Evolutionary conservation across 1,140 invertebrate genomes (phyloP).

Genomic region (Ditylenchus dipsaci): DNA sequence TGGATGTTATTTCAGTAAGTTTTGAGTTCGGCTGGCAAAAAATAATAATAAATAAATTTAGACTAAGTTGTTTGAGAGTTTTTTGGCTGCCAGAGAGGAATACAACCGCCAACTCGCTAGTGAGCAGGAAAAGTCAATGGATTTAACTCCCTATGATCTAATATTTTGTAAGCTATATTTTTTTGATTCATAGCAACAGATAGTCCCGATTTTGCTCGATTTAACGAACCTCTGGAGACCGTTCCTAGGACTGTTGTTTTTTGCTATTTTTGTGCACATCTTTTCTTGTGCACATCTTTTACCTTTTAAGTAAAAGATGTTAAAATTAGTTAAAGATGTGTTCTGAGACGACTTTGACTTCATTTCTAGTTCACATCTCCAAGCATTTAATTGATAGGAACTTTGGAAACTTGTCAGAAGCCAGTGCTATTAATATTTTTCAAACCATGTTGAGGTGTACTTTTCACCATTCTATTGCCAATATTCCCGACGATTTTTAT

Average conservation of each 20-base stretch:
- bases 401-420: constrained; percentile 16
- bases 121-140: constrained; percentile 8
- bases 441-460: constrained; percentile 13
- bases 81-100: constrained; percentile 21
- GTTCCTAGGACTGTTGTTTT: no score
- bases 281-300: not conserved
- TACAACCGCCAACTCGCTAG: constrained; percentile 3
- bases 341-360: not conserved
- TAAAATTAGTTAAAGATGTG: not conserved
- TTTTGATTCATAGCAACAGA: no score
- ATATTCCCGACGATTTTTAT: constrained; percentile 13
- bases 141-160: constrained; percentile 10
- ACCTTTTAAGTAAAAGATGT: not conserved
- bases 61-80: constrained; percentile 22
- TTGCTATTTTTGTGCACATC: no score
- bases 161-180: not conserved
- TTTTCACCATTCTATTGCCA: constrained; percentile 6
- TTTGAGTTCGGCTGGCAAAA: not conserved
- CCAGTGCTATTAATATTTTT: constrained; percentile 10
- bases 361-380: constrained; percentile 15
- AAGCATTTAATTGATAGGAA: constrained; percentile 7
- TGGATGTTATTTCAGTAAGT: constrained; percentile 14
- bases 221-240: no score
- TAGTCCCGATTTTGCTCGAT: no score
- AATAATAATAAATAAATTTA: constrained; percentile 1